These are phyloP conservation scores for Volucella inanis DNA, from an alignment of 2,888 invertebrate species.

Conservation along the genomic window DNA sequence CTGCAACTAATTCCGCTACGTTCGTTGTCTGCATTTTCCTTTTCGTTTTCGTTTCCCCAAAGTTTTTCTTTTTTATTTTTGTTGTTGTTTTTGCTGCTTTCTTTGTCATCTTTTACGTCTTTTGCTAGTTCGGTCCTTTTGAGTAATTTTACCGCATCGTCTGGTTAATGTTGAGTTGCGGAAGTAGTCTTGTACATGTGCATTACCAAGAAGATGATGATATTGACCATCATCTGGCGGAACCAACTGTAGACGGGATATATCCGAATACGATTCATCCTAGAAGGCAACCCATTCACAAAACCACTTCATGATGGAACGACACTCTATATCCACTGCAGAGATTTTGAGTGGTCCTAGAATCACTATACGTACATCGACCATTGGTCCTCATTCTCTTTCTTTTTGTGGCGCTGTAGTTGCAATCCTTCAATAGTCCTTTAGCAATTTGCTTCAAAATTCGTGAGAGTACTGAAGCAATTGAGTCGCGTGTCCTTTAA, in stretches of 20 bases:
- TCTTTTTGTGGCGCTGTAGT: conserved; percentile 1
- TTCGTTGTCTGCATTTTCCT: conserved; percentile 23
- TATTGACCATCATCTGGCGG: conserved; percentile 54
- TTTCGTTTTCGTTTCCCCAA: neutral
- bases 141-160: conserved; percentile 61
- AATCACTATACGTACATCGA: conserved; percentile 15
- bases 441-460: conserved; percentile 44
- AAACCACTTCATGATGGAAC: conserved; percentile 45
- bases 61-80: conserved; percentile 8
- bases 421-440: conserved; percentile 46
- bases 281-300: conserved; percentile 5
- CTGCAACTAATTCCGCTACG: conserved; percentile 47
- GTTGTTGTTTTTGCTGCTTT: neutral
- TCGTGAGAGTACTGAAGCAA: conserved; percentile 38
- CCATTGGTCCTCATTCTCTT: conserved; percentile 1
- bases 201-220: conserved; percentile 35
- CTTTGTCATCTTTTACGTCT: neutral
- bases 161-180: conserved; percentile 33
- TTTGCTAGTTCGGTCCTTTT: conserved; percentile 13
- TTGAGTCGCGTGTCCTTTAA: conserved; percentile 71
- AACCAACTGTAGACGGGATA: neutral
- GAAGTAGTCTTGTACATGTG: conserved; percentile 11
- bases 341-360: conserved; percentile 31
- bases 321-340: conserved; percentile 43
- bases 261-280: neutral